Base-by-base conservation (phyloP, 1,140 invertebrate genomes). In the Diabrotica virgifera region DNA sequence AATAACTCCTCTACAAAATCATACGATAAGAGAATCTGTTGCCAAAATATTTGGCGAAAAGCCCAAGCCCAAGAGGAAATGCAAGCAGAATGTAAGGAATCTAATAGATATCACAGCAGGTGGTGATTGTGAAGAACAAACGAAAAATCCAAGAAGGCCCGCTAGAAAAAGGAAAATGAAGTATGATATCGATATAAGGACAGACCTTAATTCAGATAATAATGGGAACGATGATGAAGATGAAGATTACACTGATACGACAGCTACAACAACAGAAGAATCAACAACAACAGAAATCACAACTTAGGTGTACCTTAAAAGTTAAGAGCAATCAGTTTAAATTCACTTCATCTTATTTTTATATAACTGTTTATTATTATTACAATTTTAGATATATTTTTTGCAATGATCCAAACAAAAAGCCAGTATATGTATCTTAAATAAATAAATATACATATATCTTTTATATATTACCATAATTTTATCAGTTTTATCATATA, bases 141-240 rank as follows among this genome's bases (percentile, higher is more conserved):
- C 14, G 5, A 35, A 56, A 36, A 14, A 61, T 46, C 10, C 35
- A 24, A 40, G 37, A 50, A n/a, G n/a, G 8, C n/a, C 40, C n/a
- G n/a, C 40, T 10, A 46, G n/a, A 46, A 38, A 46, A 54, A 61
- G 61, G 52, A 61, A 55, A 51, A 59, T 50, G 58, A 59, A 59
- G 10, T 59, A 59, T 35, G 38, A 59, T 11, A 63, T 65, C 11
- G 58, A 65, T 9, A 56, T 61, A 14, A 60, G 64, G 14, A 6
- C 13, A 36, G 38, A 63, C 36, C 3, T 35, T 57, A 52, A 40
- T 51, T 11, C 7, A 6, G 10, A 52, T 52, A n/a, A 36, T 8
- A 14, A 40, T 35, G 50, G 12, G 10, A 36, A 56, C 9, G 38
- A 60, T 59, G n/a, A 5, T 24, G 55, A 56, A 37, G 46, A 65